Conservation (phyloP, 2,888 invertebrate genomes). For the Amphipyra berbera region DNA sequence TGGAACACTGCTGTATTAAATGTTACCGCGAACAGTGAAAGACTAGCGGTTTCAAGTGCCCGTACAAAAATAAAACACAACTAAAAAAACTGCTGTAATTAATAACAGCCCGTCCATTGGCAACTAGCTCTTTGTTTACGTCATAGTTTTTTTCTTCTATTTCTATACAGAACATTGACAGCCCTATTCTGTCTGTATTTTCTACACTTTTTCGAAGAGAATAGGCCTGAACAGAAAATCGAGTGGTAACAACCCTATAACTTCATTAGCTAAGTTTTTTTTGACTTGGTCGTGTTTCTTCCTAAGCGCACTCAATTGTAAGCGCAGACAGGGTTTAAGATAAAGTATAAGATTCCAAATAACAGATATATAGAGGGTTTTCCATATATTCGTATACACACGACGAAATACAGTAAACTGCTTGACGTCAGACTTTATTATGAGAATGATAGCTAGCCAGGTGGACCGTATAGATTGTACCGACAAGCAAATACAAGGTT, state of each 20-base stretch:
- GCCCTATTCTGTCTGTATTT: constrained; percentile 4
- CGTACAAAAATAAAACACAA: constrained; percentile 34
- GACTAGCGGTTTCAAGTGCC: constrained; percentile 28
- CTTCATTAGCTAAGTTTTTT: no score
- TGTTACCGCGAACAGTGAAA: constrained; percentile 7
- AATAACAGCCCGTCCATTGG: constrained; percentile 50
- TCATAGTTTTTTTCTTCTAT: constrained; percentile 38
- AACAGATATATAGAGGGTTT: no score
- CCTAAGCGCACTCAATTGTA: no score
- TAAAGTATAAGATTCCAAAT: no score
- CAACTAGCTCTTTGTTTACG: constrained; percentile 46
- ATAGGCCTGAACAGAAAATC: background rate
- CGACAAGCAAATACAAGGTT: no score
- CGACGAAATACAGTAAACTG: no score
- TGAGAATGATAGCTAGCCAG: no score
- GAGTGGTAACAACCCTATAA: background rate
- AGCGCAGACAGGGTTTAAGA: no score
- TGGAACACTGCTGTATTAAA: background rate
- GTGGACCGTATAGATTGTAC: no score
- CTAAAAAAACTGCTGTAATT: constrained; percentile 41
- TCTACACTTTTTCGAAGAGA: background rate
- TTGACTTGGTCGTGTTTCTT: background rate
- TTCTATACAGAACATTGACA: constrained; percentile 30
- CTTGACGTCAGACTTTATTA: no score
- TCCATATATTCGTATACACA: no score